Base-by-base conservation (phyloP, 2,797 vertebrate species). In the Cichlasoma orientale region DNA sequence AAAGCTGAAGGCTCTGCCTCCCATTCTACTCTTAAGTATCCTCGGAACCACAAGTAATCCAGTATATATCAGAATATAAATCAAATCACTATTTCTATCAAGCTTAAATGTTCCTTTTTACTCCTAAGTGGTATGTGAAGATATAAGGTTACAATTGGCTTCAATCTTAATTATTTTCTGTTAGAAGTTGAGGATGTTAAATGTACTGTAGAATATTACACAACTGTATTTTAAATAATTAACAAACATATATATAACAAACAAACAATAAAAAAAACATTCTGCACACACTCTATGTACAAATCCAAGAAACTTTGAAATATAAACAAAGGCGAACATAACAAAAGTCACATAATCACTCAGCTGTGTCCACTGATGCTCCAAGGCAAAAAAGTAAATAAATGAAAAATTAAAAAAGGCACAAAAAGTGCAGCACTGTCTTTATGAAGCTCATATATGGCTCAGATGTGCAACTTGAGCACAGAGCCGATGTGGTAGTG, bases 81-180 rank as follows among this genome's bases (percentile, higher is more conserved):
- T 33, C 29, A 58, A 13, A 58, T n/a, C 12, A 0, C 56, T 33
- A 2, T 18, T 58, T 58, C 56, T 58, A 5, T 33, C 56, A 0
- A 58, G 19, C 10, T 33, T 58, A 33, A 58, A 0, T 9, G 29
- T 33, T 58, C 56, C 56, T 58, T 36, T 29, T 58, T 31, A 12
- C 19, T n/a, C 19, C 56, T 58, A 31, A 5, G 29, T 33, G 56
- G n/a, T 29, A 33, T 58, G 21, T 55, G 53, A 21, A 5, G 56
- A 19, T 7, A 3, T 1, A 29, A 29, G 27, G 27, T 29, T 29
- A 29, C 3, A 29, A 4, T 29, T 29, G 27, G 0, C 0, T 58
- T 33, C n/a, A 18, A 58, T 0, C 7, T 19, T 12, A 0, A 0
- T 58, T 36, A 38, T n/a, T 38, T 38, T 33, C 31, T 33, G 31